phyloP scores from a whole-genome alignment of 2,113 vertebrate genomes.

The Tichodroma muraria region DNA sequence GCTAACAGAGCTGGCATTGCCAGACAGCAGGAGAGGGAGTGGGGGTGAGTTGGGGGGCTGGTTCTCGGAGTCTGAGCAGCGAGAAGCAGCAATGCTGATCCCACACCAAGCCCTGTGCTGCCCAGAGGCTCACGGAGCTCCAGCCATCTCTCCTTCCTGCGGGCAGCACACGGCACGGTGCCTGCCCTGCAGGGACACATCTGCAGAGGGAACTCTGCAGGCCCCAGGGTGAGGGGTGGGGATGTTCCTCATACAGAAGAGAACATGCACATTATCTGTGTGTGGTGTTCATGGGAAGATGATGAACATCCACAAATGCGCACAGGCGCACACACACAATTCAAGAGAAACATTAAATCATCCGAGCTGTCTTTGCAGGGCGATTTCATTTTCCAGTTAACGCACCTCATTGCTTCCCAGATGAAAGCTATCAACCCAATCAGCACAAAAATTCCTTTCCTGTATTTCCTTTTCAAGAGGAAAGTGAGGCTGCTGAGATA shows the following conservation, averaged over 20 bases:
- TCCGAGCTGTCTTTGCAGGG: fast-evolving
- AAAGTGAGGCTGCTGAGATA: not conserved
- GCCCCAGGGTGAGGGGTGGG: not conserved
- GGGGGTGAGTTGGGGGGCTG: no score
- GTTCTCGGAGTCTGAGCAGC: not conserved
- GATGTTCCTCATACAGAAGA: not conserved
- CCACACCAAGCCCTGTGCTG: fast-evolving
- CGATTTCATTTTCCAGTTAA: not conserved
- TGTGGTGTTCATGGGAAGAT: fast-evolving
- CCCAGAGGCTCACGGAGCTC: not conserved
- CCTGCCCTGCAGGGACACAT: not conserved
- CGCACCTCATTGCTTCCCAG: not conserved
- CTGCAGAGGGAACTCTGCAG: not conserved
- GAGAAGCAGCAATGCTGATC: fast-evolving
- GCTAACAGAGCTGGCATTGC: not conserved
- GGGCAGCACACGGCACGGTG: fast-evolving
- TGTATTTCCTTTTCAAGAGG: not conserved
- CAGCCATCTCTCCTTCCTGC: not conserved
- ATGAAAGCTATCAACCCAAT: not conserved
- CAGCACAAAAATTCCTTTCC: not conserved
- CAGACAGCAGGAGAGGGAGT: not conserved
- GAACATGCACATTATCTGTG: fast-evolving
- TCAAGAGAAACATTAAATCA: not conserved
- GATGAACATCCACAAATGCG: not conserved
- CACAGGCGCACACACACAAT: not conserved